phyloP scores from a whole-genome alignment of 2,113 vertebrate species.

The Cyanistes caeruleus region DNA sequence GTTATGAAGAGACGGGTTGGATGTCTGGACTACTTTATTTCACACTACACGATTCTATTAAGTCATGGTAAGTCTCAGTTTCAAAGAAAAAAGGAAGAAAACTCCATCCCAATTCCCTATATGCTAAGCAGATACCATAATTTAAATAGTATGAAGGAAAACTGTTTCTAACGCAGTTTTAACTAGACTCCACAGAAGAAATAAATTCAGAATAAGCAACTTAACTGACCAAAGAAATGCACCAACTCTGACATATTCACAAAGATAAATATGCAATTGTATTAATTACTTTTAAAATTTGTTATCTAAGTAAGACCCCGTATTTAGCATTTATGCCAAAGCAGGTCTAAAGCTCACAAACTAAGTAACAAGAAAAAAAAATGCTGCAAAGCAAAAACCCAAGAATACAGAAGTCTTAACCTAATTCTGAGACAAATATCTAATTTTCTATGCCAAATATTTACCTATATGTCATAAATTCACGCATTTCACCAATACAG shows the following conservation, averaged over 20 bases:
- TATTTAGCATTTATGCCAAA: background rate
- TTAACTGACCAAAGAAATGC: background rate
- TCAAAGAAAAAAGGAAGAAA: background rate
- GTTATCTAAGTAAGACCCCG: background rate
- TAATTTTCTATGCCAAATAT: background rate
- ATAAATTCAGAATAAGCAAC: background rate
- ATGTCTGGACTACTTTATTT: background rate
- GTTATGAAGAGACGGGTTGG: background rate
- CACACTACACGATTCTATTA: background rate
- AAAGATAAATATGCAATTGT: background rate
- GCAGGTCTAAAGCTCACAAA: background rate
- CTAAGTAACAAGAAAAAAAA: background rate
- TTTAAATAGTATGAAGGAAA: background rate
- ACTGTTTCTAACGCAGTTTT: background rate
- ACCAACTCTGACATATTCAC: background rate
- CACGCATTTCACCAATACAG: background rate
- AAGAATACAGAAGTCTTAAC: background rate
- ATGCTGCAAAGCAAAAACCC: background rate
- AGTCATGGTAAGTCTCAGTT: background rate
- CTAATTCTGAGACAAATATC: background rate
- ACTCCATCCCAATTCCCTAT: no score
- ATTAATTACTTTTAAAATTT: background rate
- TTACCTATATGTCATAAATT: background rate
- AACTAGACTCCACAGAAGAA: background rate
- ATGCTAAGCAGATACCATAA: background rate